Evolutionary conservation across 2,113 vertebrate genomes (phyloP), one percentile per base, ranked within the genome.

Genomic region (Mola mola): DNA sequence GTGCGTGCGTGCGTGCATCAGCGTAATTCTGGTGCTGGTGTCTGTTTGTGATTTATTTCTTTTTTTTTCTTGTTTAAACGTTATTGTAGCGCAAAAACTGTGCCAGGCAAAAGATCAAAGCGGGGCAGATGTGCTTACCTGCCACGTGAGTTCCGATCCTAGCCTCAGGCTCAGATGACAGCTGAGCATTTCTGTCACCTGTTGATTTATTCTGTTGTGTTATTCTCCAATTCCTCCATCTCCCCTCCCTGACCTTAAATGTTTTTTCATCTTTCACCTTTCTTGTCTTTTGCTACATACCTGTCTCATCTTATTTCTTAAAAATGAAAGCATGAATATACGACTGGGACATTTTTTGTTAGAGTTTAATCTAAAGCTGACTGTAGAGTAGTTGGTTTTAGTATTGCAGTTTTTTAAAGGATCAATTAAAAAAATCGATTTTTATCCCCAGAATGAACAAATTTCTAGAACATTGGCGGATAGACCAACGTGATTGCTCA

Each of bases 31-130:
- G 60, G 65, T 36, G 17, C 46, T 42, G 2, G 65, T 82, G 76
- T 83, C 68, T 82, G 81, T 83, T 73, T 70, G 80, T 80, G 75
- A 84, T 83, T 84, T 75, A 84, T 83, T 84, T 75, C 46, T 59
- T 66, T 51, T 29, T 37, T 24, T 26, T 21, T 46, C 52, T 40
- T 55, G 60, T 49, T 56, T 8, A 25, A 78, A 78, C 44, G 34
- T 66, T 37, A 71, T 84, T 72, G 81, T 46, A 75, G 80, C 50
- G 74, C 69, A 75, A 83, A 75, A 83, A 70, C 70, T 38, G 68
- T 89, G 88, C 82, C 89, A 88, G 77, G 77, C 75, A 15, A 48
- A 65, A 93, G 89, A 93, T 92, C 90, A 92, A 92, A 93, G 91
- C 62, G 1, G 48, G 83, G 75, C 86, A 83, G 84, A 90, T 84